Evolutionary conservation across 2,888 invertebrate genomes (phyloP), one percentile per base, ranked within the genome.

Genomic region (Drosophila heteroneura): DNA sequence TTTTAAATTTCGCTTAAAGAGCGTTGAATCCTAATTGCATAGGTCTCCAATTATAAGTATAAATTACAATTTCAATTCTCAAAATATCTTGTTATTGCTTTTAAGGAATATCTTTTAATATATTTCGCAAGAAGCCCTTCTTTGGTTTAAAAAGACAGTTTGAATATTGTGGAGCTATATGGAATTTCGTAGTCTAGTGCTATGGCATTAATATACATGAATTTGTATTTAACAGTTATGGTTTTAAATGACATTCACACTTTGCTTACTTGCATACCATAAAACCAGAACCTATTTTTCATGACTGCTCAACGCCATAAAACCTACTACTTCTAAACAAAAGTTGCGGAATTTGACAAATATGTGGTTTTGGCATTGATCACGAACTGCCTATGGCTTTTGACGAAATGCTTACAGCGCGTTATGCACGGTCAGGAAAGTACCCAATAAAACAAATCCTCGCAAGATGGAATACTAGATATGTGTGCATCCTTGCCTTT

Each of bases 121-220:
- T 54, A 26, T 41, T 53, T 3, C 54, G 47, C 14, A 63, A 33
- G n/a, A 41, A 62, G 33, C 52, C 53, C 32, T 62, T 44, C 39
- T 41, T 41, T 35, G 30, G 52, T 3, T 32, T 14, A 32, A 1
- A 7, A 39, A 26, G 39, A 28, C 2, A 2, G 9, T 6, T 9
- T 5, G 3, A 30, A 60, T 51, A 61, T 60, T 61, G 26, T 60
- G 2, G 32, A 56, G 4, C 14, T 67, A n/a, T 41, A 49, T 57
- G 60, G 56, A 0, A 44, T n/a, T 26, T 19, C 57, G 57, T 6
- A 5, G 39, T 41, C 19, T n/a, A 41, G 19, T 10, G 19, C 10
- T 41, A 5, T 41, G 9, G 19, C 19, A 19, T 19, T 39, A 39
- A 19, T 9, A 22, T 28, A 37, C 16, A 16, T 28, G 19, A 19